A percentile compares a stretch with the other conserved stretches of the same genome.
Evolutionary conservation across 2,797 vertebrate species (phyloP).

Genomic region (Agapornis canus): DNA sequence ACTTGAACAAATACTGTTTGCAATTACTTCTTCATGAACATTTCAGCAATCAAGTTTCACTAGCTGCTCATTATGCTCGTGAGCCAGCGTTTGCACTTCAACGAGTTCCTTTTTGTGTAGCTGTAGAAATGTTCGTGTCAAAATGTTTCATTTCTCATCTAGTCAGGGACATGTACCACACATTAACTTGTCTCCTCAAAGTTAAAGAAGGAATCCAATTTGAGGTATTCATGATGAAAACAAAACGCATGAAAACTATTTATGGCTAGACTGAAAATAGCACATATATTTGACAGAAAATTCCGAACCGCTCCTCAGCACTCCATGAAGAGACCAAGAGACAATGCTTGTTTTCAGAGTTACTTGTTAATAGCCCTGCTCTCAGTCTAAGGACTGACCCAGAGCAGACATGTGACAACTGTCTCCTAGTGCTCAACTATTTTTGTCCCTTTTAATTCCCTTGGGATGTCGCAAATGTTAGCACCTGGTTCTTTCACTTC

Average conservation of each 20-base stretch:
- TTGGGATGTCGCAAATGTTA: background rate
- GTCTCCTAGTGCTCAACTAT: background rate
- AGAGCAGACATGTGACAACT: accelerated
- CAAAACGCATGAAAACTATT: background rate
- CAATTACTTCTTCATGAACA: slow-evolving; percentile 21
- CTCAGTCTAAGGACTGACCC: background rate
- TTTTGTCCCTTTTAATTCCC: background rate
- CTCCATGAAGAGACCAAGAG: background rate
- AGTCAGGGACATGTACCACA: background rate
- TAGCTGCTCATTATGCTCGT: background rate
- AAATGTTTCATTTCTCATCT: slow-evolving; percentile 48
- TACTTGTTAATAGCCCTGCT: background rate
- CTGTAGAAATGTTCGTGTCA: slow-evolving; percentile 39
- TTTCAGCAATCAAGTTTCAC: slow-evolving; percentile 3
- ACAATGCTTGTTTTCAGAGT: background rate
- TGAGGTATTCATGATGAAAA: slow-evolving; percentile 13
- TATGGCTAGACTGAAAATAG: background rate
- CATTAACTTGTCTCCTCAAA: background rate
- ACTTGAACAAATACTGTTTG: slow-evolving; percentile 18
- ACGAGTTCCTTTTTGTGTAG: background rate
- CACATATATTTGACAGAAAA: background rate
- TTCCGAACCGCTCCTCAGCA: background rate
- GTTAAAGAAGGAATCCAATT: slow-evolving; percentile 32
- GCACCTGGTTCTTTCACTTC: background rate
- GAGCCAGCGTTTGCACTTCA: background rate